phyloP scores from a whole-genome alignment of 2,888 invertebrate genomes.

The Frankliniella fusca region DNA sequence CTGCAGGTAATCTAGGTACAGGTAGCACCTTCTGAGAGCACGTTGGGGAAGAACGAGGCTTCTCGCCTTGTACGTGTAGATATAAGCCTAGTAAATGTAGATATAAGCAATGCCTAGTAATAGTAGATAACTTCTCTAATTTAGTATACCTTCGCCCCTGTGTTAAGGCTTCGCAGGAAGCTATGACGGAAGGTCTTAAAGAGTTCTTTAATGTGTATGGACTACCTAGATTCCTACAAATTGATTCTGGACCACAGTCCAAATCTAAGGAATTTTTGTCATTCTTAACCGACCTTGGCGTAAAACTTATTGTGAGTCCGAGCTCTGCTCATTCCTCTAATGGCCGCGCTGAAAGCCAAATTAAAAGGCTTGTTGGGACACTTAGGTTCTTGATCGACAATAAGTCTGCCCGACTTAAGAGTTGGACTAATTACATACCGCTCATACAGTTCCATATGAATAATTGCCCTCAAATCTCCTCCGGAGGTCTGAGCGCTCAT shows the following conservation, averaged over 20 bases:
- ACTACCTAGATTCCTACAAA: background rate
- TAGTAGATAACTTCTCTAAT: background rate
- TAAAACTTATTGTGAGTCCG: background rate
- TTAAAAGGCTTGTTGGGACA: background rate
- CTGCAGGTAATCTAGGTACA: too few relatives aligned
- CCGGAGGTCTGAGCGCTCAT: background rate
- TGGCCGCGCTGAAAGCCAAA: background rate
- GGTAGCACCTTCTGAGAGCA: too few relatives aligned
- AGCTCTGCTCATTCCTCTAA: background rate
- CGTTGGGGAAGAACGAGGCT: too few relatives aligned
- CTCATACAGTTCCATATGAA: background rate
- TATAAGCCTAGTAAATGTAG: background rate
- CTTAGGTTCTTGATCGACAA: background rate
- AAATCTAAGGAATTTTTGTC: background rate
- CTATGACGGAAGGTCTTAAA: background rate
- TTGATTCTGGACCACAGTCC: background rate
- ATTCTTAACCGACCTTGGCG: background rate
- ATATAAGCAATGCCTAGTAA: background rate
- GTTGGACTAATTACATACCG: background rate
- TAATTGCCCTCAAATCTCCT: background rate
- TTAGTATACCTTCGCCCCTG: background rate
- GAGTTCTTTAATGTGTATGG: background rate
- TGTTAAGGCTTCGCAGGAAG: background rate
- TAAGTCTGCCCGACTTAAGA: background rate
- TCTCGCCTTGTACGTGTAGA: too few relatives aligned